Evolutionary conservation across 2,888 invertebrate species (phyloP).

Genomic region (Dromius quadrimaculatus): DNA sequence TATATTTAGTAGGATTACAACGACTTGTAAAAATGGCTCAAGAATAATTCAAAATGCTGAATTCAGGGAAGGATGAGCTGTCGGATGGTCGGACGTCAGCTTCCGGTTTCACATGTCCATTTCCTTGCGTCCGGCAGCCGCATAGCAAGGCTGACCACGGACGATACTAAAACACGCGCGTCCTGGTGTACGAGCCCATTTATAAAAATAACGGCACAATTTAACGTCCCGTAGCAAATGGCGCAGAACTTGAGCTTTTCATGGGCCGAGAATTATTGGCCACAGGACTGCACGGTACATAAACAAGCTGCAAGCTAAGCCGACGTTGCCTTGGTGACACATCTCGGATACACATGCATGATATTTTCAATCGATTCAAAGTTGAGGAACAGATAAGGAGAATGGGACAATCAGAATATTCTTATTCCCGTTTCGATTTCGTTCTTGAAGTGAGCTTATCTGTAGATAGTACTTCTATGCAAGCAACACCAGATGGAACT

Average conservation of each 20-base stretch:
- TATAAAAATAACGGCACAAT: constrained; percentile 51
- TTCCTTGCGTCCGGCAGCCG: constrained; percentile 39
- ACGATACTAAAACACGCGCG: constrained; percentile 36
- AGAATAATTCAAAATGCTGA: neutral
- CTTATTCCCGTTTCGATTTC: no score
- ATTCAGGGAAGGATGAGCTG: constrained; percentile 21
- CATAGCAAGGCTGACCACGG: constrained; percentile 33
- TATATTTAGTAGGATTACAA: no score
- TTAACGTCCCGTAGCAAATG: constrained; percentile 48
- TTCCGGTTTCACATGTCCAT: constrained; percentile 51
- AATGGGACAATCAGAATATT: no score
- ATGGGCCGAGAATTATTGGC: constrained; percentile 51
- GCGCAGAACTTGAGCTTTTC: constrained; percentile 51
- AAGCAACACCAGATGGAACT: constrained; percentile 16
- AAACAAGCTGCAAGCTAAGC: constrained; percentile 44
- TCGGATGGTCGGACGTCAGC: constrained; percentile 12
- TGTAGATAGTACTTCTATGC: constrained; percentile 13
- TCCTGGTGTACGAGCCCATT: constrained; percentile 21
- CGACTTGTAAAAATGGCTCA: no score
- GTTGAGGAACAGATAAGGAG: no score
- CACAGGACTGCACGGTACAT: constrained; percentile 50
- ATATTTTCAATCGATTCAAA: neutral
- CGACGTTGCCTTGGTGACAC: no score
- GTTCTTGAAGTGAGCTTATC: no score
- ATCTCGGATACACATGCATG: neutral